Evolutionary conservation across 2,797 vertebrate genomes (phyloP).

Genomic region (Sebastes matsubarae): DNA sequence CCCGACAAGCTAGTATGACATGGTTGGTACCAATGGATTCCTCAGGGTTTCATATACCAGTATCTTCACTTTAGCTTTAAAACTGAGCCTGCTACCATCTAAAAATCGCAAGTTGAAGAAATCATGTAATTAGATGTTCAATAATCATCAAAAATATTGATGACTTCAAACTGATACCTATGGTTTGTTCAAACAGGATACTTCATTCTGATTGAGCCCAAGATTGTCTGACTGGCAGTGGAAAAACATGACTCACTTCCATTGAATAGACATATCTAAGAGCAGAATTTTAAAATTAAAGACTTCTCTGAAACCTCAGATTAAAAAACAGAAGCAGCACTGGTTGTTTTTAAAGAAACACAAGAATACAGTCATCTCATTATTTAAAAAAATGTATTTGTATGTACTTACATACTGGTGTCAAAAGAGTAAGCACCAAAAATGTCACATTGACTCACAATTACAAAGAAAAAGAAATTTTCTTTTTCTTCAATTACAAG

Average conservation of each 20-base stretch:
- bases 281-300: slow-evolving; percentile 7
- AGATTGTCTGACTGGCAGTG: not conserved
- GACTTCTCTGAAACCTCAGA: too few species aligned
- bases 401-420: slow-evolving; percentile 85
- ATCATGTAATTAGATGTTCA: not conserved
- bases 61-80: too few species aligned
- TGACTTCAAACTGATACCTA: not conserved
- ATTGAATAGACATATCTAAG: not conserved
- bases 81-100: too few species aligned
- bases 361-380: slow-evolving; percentile 39
- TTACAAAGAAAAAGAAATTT: slow-evolving; percentile 73
- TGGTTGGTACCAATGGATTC: too few species aligned
- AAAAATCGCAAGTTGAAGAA: too few species aligned
- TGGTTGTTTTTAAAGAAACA: slow-evolving; percentile 22
- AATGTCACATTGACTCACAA: slow-evolving; percentile 82
- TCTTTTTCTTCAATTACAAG: slow-evolving; percentile 77
- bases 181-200: not conserved
- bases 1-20: too few species aligned
- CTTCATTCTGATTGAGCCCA: not conserved
- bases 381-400: slow-evolving; percentile 85
- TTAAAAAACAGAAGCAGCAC: not conserved
- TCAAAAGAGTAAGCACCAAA: slow-evolving; percentile 81
- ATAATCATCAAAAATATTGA: not conserved
- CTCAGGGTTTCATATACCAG: too few species aligned
- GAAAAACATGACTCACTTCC: not conserved